Evolutionary conservation across 2,888 invertebrate genomes (phyloP).

Genomic region (Silvanus unidentatus): DNA sequence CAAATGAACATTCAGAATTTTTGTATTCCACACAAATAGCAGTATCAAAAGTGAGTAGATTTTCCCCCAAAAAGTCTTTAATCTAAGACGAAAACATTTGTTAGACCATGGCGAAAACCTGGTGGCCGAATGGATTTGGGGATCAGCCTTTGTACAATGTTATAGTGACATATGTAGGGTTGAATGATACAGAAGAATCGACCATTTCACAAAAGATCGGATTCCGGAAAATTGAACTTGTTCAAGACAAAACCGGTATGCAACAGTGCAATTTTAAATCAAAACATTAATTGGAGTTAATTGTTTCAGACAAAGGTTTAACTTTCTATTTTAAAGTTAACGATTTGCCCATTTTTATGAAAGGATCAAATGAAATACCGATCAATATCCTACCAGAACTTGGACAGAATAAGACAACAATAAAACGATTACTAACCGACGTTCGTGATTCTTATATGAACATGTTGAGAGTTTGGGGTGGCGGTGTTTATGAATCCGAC

Average conservation of each 20-base stretch:
- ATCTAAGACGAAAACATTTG: not conserved
- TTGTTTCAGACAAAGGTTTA: slow-evolving; percentile 47
- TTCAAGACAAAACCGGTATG: slow-evolving; percentile 58
- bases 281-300: no score
- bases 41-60: slow-evolving; percentile 27
- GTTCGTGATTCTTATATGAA: slow-evolving; percentile 78
- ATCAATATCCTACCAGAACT: slow-evolving; percentile 74
- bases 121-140: slow-evolving; percentile 96
- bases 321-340: slow-evolving; percentile 85
- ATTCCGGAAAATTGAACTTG: slow-evolving; percentile 75
- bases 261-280: not conserved
- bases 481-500: slow-evolving; percentile 87
- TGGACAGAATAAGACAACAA: slow-evolving; percentile 52
- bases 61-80: not conserved
- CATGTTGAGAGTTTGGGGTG: slow-evolving; percentile 93
- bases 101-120: slow-evolving; percentile 50
- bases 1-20: slow-evolving; percentile 37
- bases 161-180: slow-evolving; percentile 48
- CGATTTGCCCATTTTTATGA: slow-evolving; percentile 77
- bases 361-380: slow-evolving; percentile 92
- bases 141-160: slow-evolving; percentile 68
- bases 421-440: slow-evolving; percentile 59
- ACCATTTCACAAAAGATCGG: slow-evolving; percentile 63
- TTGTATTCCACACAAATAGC: slow-evolving; percentile 9
- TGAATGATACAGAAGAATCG: slow-evolving; percentile 34